phyloP scores from a whole-genome alignment of 2,888 invertebrate genomes.

The Caenorhabditis uteleia region DNA sequence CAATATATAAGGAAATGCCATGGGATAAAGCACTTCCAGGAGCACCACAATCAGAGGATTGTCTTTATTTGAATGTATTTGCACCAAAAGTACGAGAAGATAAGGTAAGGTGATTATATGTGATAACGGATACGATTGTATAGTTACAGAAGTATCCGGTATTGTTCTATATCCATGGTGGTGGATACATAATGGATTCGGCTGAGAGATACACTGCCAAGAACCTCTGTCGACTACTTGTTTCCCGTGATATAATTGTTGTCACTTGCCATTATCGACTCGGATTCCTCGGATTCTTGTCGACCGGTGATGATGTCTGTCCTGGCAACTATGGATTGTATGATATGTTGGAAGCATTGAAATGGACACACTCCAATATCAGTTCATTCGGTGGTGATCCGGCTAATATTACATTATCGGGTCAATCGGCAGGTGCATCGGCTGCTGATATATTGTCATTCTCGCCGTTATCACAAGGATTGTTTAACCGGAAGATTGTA shows the following conservation, averaged over 20 bases:
- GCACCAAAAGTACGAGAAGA: slow-evolving; percentile 44
- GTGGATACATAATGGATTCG: slow-evolving; percentile 60
- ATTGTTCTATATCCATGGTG: slow-evolving; percentile 66
- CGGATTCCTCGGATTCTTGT: slow-evolving; percentile 64
- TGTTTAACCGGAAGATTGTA: slow-evolving; percentile 61
- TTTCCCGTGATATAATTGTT: slow-evolving; percentile 59
- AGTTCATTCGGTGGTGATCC: slow-evolving; percentile 60
- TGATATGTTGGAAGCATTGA: slow-evolving; percentile 52
- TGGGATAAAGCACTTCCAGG: slow-evolving; percentile 55
- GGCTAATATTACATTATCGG: slow-evolving; percentile 56
- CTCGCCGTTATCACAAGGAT: slow-evolving; percentile 56
- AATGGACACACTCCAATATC: slow-evolving; percentile 61
- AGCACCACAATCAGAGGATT: slow-evolving; percentile 53
- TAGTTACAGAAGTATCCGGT: slow-evolving; percentile 59
- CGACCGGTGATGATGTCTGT: slow-evolving; percentile 56
- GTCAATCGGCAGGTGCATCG: slow-evolving; percentile 63
- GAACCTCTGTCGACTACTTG: slow-evolving; percentile 58
- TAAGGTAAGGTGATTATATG: slow-evolving; percentile 21
- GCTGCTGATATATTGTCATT: slow-evolving; percentile 61
- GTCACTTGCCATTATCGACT: slow-evolving; percentile 66
- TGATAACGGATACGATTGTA: neutral
- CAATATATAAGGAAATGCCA: slow-evolving; percentile 58
- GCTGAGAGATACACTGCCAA: slow-evolving; percentile 49
- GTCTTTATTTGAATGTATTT: slow-evolving; percentile 61
- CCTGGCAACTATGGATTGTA: slow-evolving; percentile 50